A percentile compares a stretch with the other conserved stretches of the same genome.
Evolutionary conservation across 2,888 invertebrate species (phyloP).

Genomic region (Rhabditoides inermis): DNA sequence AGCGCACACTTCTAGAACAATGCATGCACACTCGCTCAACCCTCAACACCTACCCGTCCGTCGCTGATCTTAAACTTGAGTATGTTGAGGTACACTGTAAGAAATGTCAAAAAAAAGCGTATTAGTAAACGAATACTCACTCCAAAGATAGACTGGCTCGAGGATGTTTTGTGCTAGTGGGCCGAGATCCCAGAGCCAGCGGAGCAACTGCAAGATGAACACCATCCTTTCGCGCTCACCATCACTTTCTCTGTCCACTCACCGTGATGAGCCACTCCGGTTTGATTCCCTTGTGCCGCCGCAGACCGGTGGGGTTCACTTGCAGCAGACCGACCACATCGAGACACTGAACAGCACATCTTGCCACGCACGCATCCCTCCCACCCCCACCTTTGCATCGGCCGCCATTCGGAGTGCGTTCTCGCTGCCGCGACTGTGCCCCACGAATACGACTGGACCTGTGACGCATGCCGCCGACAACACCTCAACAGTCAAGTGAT

Average conservation of each 20-base stretch:
- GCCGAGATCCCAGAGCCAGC: conserved; percentile 5
- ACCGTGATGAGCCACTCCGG: conserved; percentile 16
- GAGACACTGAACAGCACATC: too few relatives aligned
- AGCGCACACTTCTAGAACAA: background rate
- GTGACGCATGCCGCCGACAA: too few relatives aligned
- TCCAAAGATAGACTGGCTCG: conserved; percentile 8
- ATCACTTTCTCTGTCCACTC: too few relatives aligned
- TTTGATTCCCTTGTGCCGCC: conserved; percentile 22
- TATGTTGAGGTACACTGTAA: background rate
- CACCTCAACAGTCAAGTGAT: too few relatives aligned
- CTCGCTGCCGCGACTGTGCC: conserved; percentile 26
- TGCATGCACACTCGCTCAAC: too few relatives aligned
- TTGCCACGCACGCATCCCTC: too few relatives aligned
- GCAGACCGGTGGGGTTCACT: conserved; percentile 25
- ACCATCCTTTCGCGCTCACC: too few relatives aligned
- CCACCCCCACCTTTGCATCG: too few relatives aligned
- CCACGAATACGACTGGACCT: conserved; percentile 20
- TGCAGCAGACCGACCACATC: conserved; percentile 22
- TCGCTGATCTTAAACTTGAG: conserved; percentile 17
- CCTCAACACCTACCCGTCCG: conserved; percentile 15
- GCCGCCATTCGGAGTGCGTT: conserved; percentile 23
- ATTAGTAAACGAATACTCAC: conserved; percentile 14
- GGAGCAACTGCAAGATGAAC: conserved; percentile 8
- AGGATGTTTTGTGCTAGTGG: conserved; percentile 7
- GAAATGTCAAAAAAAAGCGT: background rate